Evolutionary conservation across 2,888 invertebrate species (phyloP).

Genomic region (Teleiodes luculella): DNA sequence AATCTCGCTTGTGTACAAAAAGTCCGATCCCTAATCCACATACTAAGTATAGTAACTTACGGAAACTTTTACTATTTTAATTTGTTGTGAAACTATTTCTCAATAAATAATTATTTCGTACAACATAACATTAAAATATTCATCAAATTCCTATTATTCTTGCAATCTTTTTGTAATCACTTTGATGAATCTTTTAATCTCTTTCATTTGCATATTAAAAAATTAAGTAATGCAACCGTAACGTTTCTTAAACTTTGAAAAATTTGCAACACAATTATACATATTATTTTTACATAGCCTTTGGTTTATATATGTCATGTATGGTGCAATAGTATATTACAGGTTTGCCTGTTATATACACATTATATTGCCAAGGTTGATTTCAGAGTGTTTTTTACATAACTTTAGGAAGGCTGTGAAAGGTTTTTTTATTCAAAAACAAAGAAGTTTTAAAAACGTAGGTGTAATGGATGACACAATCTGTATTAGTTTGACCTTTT

Average conservation of each 20-base stretch:
- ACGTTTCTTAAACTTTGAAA: not conserved
- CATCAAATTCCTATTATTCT: too few relatives aligned
- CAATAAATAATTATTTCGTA: too few relatives aligned
- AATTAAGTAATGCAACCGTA: not conserved
- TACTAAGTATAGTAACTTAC: too few relatives aligned
- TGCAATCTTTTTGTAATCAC: not conserved
- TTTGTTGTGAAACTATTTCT: too few relatives aligned
- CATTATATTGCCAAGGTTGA: slow-evolving; percentile 8
- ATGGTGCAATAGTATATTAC: not conserved
- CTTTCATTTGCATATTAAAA: not conserved
- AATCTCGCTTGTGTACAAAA: too few relatives aligned
- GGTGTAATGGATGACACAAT: not conserved
- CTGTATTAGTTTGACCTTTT: too few relatives aligned
- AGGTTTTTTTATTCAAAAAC: not conserved
- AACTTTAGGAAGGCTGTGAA: not conserved
- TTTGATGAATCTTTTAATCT: not conserved
- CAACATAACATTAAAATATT: too few relatives aligned
- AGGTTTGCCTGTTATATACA: slow-evolving; percentile 19
- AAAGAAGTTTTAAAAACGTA: not conserved
- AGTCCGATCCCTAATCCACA: too few relatives aligned
- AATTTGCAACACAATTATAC: not conserved
- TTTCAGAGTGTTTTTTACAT: not conserved
- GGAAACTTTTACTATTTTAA: too few relatives aligned
- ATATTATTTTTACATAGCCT: not conserved
- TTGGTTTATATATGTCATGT: not conserved